phyloP scores from a whole-genome alignment of 2,113 vertebrate genomes.

The Tychaedon coryphoeus region DNA sequence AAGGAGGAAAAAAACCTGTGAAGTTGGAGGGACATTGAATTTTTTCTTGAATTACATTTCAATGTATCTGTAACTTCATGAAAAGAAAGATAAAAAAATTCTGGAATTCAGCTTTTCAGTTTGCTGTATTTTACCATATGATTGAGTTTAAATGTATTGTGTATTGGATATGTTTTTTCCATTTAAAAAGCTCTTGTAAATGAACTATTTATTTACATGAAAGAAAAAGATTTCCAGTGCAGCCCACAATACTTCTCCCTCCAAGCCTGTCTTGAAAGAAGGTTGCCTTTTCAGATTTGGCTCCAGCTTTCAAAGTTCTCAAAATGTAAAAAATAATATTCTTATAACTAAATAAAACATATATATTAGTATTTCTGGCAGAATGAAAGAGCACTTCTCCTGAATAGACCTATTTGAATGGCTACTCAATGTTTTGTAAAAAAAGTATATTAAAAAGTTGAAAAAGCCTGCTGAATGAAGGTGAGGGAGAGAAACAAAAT shows the following conservation, averaged over 20 bases:
- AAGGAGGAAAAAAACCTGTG: neutral
- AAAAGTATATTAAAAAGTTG: constrained; percentile 77
- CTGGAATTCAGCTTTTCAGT: constrained; percentile 27
- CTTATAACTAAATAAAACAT: constrained; percentile 73
- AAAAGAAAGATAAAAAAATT: constrained; percentile 58
- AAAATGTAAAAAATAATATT: constrained; percentile 64
- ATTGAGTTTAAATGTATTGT: constrained; percentile 60
- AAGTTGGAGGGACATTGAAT: constrained; percentile 15
- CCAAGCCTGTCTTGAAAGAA: constrained; percentile 64
- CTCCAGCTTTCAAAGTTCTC: constrained; percentile 67
- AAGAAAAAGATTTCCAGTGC: constrained; percentile 63
- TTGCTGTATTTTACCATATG: constrained; percentile 56
- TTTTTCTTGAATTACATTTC: neutral
- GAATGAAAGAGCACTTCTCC: constrained; percentile 62
- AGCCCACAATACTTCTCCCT: constrained; percentile 54
- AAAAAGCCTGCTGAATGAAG: constrained; percentile 68
- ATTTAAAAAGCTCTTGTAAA: constrained; percentile 62
- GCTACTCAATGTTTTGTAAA: constrained; percentile 71
- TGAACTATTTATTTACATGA: constrained; percentile 77
- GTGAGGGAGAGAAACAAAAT: constrained; percentile 73
- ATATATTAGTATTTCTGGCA: constrained; percentile 72
- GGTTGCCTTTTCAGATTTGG: constrained; percentile 55
- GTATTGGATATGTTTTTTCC: constrained; percentile 56
- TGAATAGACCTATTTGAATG: constrained; percentile 73
- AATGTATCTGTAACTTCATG: neutral